Conservation (phyloP, 2,113 vertebrate species). For the Ranitomeya variabilis region DNA sequence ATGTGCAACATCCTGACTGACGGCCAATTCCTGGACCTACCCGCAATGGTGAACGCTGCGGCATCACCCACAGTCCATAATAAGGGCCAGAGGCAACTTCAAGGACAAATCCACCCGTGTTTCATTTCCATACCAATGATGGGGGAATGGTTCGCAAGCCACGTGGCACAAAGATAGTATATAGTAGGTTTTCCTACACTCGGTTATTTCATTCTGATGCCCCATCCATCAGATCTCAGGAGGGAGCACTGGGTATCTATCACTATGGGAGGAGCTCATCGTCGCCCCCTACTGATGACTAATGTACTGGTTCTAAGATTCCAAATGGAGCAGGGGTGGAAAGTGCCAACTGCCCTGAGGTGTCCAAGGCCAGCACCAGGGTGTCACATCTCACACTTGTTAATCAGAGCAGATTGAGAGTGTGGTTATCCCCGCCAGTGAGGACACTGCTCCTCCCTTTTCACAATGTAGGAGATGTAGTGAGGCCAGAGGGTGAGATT, state of each 20-base stretch:
- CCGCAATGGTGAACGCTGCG: not conserved
- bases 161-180: not conserved
- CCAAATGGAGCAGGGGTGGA: no score
- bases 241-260: no score
- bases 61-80: not conserved
- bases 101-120: not conserved
- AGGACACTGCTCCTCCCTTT: no score
- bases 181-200: not conserved
- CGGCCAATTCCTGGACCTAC: not conserved
- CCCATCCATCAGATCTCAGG: no score
- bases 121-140: not conserved
- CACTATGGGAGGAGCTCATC: not conserved
- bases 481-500: no score
- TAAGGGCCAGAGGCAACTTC: not conserved
- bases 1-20: slow-evolving; percentile 38
- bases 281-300: not conserved
- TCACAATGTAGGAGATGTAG: no score
- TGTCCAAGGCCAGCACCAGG: no score
- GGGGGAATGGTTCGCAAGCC: not conserved
- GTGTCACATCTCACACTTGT: no score
- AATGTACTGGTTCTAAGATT: not conserved
- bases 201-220: not conserved
- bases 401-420: no score
- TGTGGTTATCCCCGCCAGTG: no score
- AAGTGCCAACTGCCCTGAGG: no score